Evolutionary conservation across 2,888 invertebrate species (phyloP), one percentile per base, ranked within the genome.

Genomic region (Nomada ferruginata): DNA sequence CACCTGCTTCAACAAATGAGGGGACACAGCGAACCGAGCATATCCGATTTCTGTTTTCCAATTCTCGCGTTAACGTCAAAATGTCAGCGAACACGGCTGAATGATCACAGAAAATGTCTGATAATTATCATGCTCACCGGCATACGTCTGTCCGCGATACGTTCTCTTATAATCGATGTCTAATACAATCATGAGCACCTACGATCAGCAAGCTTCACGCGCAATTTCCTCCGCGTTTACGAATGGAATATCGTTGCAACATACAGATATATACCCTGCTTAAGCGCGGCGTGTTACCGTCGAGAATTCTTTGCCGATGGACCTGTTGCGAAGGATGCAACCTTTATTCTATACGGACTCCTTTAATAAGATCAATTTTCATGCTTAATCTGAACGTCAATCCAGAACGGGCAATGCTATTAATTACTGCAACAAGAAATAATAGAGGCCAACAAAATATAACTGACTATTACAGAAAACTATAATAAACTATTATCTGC

Each of bases 71-170:
- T 83, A 84, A 87, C 89, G 91, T 91, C 91, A 91, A 90, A 91
- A 89, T 91, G 90, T 89, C 91, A 90, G 85, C 83, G 89, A 86
- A 82, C 86, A 87, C 89, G 87, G 88, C 89, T 87, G 88, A 86
- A 68, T 79, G 87, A 63, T 59, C 86, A 84, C 74, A 79, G 85
- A 83, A 91, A 89, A 84, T 86, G 79, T 69, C 79, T 76, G 86
- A 85, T 88, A 89, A 91, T 90, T 89, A 90, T 85, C 84, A 59
- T 76, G 76, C 78, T 68, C 80, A 70, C 57, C 71, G 59, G 44
- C 75, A 47, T 78, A 59, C 59, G 79, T 76, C 53, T 80, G 70
- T 53, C 60, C 70, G 47, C 63, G 72, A 76, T 73, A 86, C 83
- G 70, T 79, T 86, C 85, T 70, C 82, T 79, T 84, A 69, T 85